phyloP scores from a whole-genome alignment of 2,797 vertebrate species.

The Amniataba percoides region DNA sequence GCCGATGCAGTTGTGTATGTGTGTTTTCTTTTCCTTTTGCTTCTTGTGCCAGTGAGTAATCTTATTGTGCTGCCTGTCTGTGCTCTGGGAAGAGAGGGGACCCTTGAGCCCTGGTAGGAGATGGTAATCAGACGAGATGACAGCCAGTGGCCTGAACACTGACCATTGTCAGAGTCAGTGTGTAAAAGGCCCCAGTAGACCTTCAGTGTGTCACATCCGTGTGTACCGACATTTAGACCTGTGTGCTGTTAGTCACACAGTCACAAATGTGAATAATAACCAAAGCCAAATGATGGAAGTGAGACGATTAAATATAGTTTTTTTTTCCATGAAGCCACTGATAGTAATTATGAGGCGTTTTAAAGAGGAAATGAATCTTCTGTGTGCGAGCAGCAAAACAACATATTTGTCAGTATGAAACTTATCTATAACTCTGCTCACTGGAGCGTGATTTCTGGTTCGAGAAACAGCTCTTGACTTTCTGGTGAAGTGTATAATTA shows the following conservation, averaged over 20 bases:
- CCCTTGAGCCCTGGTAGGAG: slow-evolving; percentile 71
- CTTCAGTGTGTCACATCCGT: slow-evolving; percentile 45
- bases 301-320: slow-evolving; percentile 2
- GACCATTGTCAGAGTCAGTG: slow-evolving; percentile 57
- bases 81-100: slow-evolving; percentile 59
- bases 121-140: slow-evolving; percentile 76
- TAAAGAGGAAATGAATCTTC: slow-evolving; percentile 69
- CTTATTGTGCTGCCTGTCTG: slow-evolving; percentile 64
- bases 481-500: slow-evolving; percentile 61
- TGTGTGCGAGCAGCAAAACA: slow-evolving; percentile 37
- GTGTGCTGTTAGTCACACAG: slow-evolving; percentile 4
- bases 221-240: slow-evolving; percentile 1
- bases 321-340: slow-evolving; percentile 21
- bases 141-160: slow-evolving; percentile 68
- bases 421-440: slow-evolving; percentile 52
- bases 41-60: slow-evolving; percentile 60
- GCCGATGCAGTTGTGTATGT: slow-evolving; percentile 32
- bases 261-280: slow-evolving; percentile 11
- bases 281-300: not conserved
- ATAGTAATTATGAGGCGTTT: slow-evolving; percentile 8
- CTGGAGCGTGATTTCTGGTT: slow-evolving; percentile 59
- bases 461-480: slow-evolving; percentile 47
- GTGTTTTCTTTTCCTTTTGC: slow-evolving; percentile 32
- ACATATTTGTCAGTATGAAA: slow-evolving; percentile 62
- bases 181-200: slow-evolving; percentile 53